Base-by-base conservation (phyloP, 1,140 invertebrate species). In the Rhagoletis zephyria region DNA sequence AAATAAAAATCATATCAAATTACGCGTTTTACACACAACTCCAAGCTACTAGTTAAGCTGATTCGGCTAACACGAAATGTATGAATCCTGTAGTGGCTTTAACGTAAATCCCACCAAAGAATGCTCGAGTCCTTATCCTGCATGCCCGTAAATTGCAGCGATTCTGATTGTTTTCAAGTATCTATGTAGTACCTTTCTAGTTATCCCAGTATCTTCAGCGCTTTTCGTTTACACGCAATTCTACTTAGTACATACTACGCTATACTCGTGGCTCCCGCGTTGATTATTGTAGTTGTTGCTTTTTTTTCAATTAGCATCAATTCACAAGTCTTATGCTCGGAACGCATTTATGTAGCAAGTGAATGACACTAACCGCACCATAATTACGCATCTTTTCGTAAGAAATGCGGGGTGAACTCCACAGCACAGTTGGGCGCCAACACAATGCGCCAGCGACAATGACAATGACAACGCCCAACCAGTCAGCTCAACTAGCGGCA, bases 271-370 rank as follows among this genome's bases (percentile, higher is more conserved):
- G 14, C 12, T 45, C 45, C n/a, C 63, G 16, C 12, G 60, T 42
- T 61, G 14, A 51, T 85, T 85, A 61, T 85, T 42, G 30, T 30
- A 85, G 19, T 85, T 85, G 85, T 85, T 85, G 56, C 56, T 63
- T 85, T 85, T 85, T 64, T 85, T 85, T 85, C 85, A 85, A 85
- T 85, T 85, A 85, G 85, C 85, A 85, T 85, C 85, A 85, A 85
- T 85, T 85, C 85, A 63, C 85, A 85, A 81, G 45, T 85, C 85
- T 85, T 63, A 85, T 85, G 60, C 85, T 56, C 48, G 48, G 74
- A 56, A 81, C 85, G 30, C 85, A 85, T 85, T 81, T 81, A 30
- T 30, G 30, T 30, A 81, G 74, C 74, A 81, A 81, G 74, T 87
- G 59, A 87, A 87, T 56, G 86, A 64, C 86, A 64, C 51, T 65